Conservation (phyloP, 2,888 invertebrate species). For the Hirtodrosophila histrioides region DNA sequence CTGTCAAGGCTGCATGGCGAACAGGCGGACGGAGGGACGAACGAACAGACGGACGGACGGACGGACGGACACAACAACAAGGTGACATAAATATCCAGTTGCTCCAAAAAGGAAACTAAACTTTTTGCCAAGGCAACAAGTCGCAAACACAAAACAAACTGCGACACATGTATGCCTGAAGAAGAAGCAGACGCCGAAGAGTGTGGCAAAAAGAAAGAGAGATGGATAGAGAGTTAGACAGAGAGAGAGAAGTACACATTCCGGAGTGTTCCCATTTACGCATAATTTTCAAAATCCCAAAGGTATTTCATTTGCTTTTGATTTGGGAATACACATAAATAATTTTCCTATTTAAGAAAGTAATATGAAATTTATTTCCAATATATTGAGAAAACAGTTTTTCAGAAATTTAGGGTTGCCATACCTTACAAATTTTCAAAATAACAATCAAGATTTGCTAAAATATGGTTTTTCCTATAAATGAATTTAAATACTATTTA, state of each 20-base stretch:
- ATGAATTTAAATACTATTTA: too few species aligned
- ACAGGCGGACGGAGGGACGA: constrained; percentile 1
- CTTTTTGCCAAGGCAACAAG: constrained; percentile 42
- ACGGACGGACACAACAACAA: constrained; percentile 47
- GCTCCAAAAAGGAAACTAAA: constrained; percentile 67
- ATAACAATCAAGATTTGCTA: too few species aligned
- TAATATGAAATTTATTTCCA: too few species aligned
- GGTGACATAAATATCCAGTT: constrained; percentile 77
- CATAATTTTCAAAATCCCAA: too few species aligned
- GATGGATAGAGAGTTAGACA: not conserved
- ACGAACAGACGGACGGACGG: not conserved
- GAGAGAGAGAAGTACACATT: constrained; percentile 1
- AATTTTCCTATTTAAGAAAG: too few species aligned
- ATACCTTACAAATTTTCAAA: too few species aligned
- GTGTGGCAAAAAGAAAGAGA: not conserved
- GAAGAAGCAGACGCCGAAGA: not conserved
- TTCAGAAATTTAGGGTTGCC: too few species aligned
- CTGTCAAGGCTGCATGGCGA: constrained; percentile 58
- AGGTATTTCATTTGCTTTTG: too few species aligned
- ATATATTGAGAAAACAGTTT: too few species aligned
- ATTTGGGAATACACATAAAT: too few species aligned
- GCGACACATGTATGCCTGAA: constrained; percentile 1
- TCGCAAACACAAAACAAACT: constrained; percentile 10
- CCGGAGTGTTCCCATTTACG: too few species aligned
- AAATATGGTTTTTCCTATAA: too few species aligned